Evolutionary conservation across 2,888 invertebrate species (phyloP), one percentile per base, ranked within the genome.

Genomic region (Volucella bombylans): DNA sequence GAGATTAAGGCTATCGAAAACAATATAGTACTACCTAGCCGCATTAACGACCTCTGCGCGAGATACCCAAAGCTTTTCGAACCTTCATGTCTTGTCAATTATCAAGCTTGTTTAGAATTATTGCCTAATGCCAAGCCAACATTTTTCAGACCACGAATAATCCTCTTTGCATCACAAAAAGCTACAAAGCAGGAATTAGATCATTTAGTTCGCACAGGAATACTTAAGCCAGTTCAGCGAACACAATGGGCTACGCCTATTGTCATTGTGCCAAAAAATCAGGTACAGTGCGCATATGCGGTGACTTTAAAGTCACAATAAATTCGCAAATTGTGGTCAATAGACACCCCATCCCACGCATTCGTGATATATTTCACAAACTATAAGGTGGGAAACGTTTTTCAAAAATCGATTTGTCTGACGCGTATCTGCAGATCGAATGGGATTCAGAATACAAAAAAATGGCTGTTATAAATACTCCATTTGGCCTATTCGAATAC

Each of bases 181-280:
- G n/a, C n/a, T n/a, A n/a, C n/a, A n/a, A n/a, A n/a, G n/a, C n/a
- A n/a, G n/a, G n/a, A n/a, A n/a, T n/a, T n/a, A n/a, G n/a, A 72
- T 1, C 72, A 54, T 6, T 31, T 62, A 8, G 54, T 54, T 1
- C 9, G 45, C 39, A 14, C 45, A 11, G 72, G 62, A 11, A 72
- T 62, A 39, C 62, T 72, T 12, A 62, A 62, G 1, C 54, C 54
- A 9, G 62, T 62, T 43, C 54, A 72, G 43, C 72, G 54, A 41
- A 54, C 72, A 10, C 45, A 72, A 15, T 72, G 68, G 68, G 68
- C 68, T 68, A 45, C 54, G 55, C 68, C 68, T 12, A 68, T 68
- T 10, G 54, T 68, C 55, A 41, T 68, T 9, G 68, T 68, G 54
- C 55, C 54, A 3, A 68, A n/a, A n/a, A n/a, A n/a, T 18, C 1